A percentile compares a stretch with the other conserved stretches of the same genome.
Conservation (phyloP, 2,113 vertebrate species). For the Panthera tigris region DNA sequence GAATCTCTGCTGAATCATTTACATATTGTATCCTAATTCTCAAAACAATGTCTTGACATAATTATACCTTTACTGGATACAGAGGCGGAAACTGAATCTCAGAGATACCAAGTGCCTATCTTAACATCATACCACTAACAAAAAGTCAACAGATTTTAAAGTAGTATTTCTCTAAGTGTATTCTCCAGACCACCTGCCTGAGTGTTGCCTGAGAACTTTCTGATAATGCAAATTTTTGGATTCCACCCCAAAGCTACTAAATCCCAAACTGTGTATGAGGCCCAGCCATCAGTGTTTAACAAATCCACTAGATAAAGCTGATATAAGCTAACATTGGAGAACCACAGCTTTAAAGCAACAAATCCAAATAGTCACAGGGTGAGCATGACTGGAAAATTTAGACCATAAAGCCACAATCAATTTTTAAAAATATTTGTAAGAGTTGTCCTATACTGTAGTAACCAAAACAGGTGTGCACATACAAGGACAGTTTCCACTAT, state of each 20-base stretch:
- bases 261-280: not conserved
- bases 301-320: not conserved
- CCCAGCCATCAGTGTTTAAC: not conserved
- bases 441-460: not conserved
- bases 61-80: not conserved
- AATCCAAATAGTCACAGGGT: not conserved
- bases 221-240: not conserved
- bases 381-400: not conserved
- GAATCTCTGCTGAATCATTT: not conserved
- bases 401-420: not conserved
- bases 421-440: not conserved
- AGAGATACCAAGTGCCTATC: not conserved
- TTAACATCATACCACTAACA: not conserved
- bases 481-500: not conserved
- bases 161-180: not conserved
- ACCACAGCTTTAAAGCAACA: not conserved
- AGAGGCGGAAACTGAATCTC: not conserved
- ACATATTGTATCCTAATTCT: not conserved
- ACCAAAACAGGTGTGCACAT: fast-evolving
- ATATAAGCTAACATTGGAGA: not conserved
- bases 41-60: not conserved
- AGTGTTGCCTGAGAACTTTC: not conserved
- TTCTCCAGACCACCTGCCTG: not conserved
- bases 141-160: not conserved
- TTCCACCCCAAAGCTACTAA: not conserved